Evolutionary conservation across 2,113 vertebrate genomes (phyloP).

Genomic region (Syrmaticus mikado): DNA sequence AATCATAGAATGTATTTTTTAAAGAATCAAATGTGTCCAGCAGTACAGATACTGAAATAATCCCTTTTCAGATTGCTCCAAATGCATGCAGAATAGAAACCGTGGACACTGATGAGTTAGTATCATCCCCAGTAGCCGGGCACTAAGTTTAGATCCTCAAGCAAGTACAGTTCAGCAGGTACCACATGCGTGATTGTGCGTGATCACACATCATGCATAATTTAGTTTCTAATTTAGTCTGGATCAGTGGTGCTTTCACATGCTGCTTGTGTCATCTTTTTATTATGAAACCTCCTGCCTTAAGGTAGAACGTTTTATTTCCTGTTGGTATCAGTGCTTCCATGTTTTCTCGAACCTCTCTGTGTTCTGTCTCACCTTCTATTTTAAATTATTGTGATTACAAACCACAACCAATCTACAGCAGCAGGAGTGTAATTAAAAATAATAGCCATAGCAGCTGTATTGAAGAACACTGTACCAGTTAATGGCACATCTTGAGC

Average conservation of each 20-base stretch:
- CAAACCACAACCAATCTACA: slow-evolving; percentile 48
- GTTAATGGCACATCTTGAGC: slow-evolving; percentile 10
- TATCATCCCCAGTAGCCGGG: not conserved
- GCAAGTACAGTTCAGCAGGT: not conserved
- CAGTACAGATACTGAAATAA: not conserved
- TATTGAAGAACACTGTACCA: slow-evolving; percentile 47
- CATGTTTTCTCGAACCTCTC: not conserved
- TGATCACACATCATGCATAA: not conserved
- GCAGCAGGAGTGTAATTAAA: slow-evolving; percentile 73
- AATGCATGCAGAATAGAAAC: not conserved
- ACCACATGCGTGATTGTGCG: not conserved
- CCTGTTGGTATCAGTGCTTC: not conserved
- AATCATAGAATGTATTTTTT: rapidly evolving
- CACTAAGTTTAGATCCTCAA: not conserved
- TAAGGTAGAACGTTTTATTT: not conserved
- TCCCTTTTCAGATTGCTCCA: not conserved
- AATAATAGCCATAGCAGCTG: slow-evolving; percentile 70
- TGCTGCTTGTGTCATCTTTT: not conserved
- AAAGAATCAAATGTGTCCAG: not conserved
- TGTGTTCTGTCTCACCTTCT: slow-evolving; percentile 6
- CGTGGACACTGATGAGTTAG: not conserved
- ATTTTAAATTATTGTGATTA: slow-evolving; percentile 35
- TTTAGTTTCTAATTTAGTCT: slow-evolving; percentile 19
- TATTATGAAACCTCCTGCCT: not conserved
- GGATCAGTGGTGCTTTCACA: not conserved